Percentiles rank a stretch among this genome's conserved stretches.
Conservation (phyloP, 2,888 invertebrate genomes). For the Scaptomyza parva region DNA sequence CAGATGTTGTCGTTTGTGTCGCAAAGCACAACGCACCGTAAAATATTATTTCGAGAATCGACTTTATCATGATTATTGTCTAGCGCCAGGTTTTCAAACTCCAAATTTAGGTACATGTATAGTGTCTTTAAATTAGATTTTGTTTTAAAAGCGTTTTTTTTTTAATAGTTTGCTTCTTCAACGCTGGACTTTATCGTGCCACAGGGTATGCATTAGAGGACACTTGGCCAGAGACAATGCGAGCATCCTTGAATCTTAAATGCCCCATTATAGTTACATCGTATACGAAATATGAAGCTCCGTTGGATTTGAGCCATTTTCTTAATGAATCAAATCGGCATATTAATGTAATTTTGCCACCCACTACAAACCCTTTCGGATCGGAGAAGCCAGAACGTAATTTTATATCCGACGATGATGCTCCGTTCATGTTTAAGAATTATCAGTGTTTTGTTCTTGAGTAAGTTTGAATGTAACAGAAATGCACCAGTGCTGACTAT, state of each 20-base stretch:
- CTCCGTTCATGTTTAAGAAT: conserved; percentile 90
- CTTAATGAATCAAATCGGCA: conserved; percentile 85
- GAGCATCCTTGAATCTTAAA: conserved; percentile 86
- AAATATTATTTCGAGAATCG: conserved; percentile 85
- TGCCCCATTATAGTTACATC: conserved; percentile 88
- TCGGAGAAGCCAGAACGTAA: conserved; percentile 90
- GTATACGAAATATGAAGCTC: conserved; percentile 89
- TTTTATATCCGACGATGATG: conserved; percentile 90
- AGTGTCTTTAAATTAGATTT: not conserved
- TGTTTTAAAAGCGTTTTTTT: not conserved
- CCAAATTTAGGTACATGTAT: conserved; percentile 86
- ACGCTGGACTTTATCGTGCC: conserved; percentile 89
- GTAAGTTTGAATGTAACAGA: conserved; percentile 50
- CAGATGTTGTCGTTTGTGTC: conserved; percentile 87
- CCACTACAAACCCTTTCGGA: conserved; percentile 88
- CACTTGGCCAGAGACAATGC: conserved; percentile 89
- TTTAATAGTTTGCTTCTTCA: conserved; percentile 88
- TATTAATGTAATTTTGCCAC: conserved; percentile 86
- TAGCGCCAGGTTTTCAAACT: conserved; percentile 82
- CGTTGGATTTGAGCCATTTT: conserved; percentile 87
- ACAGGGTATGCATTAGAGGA: conserved; percentile 88
- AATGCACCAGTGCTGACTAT: not conserved
- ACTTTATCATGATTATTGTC: conserved; percentile 86
- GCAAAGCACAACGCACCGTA: conserved; percentile 85
- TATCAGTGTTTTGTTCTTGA: conserved; percentile 87